Evolutionary conservation across 1,140 invertebrate species (phyloP), one percentile per base, ranked within the genome.

Genomic region (Drosophila arawakana): DNA sequence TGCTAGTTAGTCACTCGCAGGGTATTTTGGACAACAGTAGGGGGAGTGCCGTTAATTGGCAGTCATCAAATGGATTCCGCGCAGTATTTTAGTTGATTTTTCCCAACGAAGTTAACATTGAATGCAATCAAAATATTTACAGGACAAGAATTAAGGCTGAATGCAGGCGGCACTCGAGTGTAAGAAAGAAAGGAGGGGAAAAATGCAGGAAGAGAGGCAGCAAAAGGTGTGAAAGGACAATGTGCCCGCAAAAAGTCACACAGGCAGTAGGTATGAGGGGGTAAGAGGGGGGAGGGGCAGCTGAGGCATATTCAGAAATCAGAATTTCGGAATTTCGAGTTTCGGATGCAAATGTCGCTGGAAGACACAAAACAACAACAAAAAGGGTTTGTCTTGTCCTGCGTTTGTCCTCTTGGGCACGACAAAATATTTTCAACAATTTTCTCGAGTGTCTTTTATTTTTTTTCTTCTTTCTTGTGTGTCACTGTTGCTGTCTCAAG

Each of bases 51-150:
- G 59, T 41, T 61, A 61, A 61, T 61, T 61, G 59, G 59, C 15
- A 61, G 43, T 61, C 57, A 59, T 59, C 39, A 57, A 37, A n/a
- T 46, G 41, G 44, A 59, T 59, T 59, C 54, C 54, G 54, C 54
- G 54, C 37, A 37, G 37, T 37, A 37, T 57, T 57, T 57, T 54
- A 54, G 50, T 18, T 18, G 18, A 5, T 25, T 49, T 10, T 18
- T 25, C 46, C 3, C 35, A 34, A 37, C 37, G 52, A 58, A 15
- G 55, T 69, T 39, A 8, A 50, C n/a, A 59, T 13, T 41, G 37
- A 73, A 82, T 73, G 71, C 74, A 84, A 89, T 88, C 84, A 88
- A 69, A 88, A 89, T 89, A 88, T 88, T 88, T 89, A 89, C 77
- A 41, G 80, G 67, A 60, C 68, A 61, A 65, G 10, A 35, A 54